A percentile compares a stretch with the other conserved stretches of the same genome.
These are phyloP conservation scores for Dascillus cervinus DNA, from an alignment of 2,888 invertebrate genomes.

Conservation along the genomic window DNA sequence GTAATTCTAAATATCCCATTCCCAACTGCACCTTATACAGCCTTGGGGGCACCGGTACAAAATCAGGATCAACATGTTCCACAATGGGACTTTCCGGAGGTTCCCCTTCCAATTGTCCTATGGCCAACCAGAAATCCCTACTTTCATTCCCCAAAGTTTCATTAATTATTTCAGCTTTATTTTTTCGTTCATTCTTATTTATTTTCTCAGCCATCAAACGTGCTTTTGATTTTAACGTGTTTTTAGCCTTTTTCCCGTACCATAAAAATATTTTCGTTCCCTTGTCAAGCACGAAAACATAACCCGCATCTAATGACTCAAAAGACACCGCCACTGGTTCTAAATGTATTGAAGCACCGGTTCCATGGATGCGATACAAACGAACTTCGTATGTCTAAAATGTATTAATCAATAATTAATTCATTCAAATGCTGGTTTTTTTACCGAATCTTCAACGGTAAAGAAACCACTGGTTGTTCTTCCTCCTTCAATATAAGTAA, in stretches of 20 bases:
- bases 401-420: conserved; percentile 14
- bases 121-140: conserved; percentile 72
- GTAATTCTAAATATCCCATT: conserved; percentile 97
- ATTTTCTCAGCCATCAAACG: conserved; percentile 95
- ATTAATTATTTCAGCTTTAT: conserved; percentile 81
- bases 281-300: conserved; percentile 85
- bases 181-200: conserved; percentile 96
- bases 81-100: conserved; percentile 46
- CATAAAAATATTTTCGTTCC: conserved; percentile 84
- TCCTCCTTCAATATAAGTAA: conserved; percentile 96
- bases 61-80: conserved; percentile 67
- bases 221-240: conserved; percentile 80
- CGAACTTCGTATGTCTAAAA: conserved; percentile 71
- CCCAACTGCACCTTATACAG: conserved; percentile 94
- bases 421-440: conserved; percentile 13
- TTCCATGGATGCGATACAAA: conserved; percentile 81
- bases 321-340: conserved; percentile 72
- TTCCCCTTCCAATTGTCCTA: conserved; percentile 52
- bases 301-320: conserved; percentile 79
- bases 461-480: conserved; percentile 95
- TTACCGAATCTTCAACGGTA: conserved; percentile 85
- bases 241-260: conserved; percentile 82
- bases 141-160: conserved; percentile 79
- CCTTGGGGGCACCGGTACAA: conserved; percentile 59
- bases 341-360: conserved; percentile 80